These are phyloP conservation scores for Tenebrio molitor DNA, from an alignment of 1,140 invertebrate species.

Conservation along the genomic window DNA sequence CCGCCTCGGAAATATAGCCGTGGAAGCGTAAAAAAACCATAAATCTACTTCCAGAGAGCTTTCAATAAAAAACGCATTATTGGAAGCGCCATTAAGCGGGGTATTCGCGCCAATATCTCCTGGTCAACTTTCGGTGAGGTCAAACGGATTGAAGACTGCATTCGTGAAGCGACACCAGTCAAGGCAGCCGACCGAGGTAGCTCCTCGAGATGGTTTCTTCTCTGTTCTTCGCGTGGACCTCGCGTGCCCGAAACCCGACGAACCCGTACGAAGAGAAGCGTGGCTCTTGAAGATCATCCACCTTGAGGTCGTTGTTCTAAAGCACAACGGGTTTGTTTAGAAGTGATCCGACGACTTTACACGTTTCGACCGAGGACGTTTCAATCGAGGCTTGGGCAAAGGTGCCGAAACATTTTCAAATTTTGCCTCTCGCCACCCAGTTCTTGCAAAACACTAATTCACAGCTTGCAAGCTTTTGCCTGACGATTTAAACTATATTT, in stretches of 20 bases:
- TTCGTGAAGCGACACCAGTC: constrained; percentile 10
- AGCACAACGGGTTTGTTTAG: constrained; percentile 35
- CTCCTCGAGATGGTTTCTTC: constrained; percentile 3
- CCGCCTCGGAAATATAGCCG: constrained; percentile 7
- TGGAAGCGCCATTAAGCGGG: constrained; percentile 10
- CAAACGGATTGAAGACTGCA: constrained; percentile 7
- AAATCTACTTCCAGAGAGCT: constrained; percentile 32
- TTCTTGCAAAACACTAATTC: too few species aligned
- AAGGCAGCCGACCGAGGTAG: constrained; percentile 9
- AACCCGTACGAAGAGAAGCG: neutral
- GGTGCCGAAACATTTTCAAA: neutral
- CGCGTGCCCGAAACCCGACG: constrained; percentile 14
- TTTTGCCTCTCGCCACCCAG: too few species aligned
- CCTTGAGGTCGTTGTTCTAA: constrained; percentile 31
- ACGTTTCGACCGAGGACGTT: neutral
- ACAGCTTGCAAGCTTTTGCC: too few species aligned
- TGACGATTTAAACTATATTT: too few species aligned
- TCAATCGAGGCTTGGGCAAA: neutral
- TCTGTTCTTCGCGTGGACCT: constrained; percentile 27
- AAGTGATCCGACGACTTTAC: constrained; percentile 31
- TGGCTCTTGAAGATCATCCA: constrained; percentile 23
- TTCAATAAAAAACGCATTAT: constrained; percentile 38
- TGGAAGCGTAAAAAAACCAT: constrained; percentile 26
- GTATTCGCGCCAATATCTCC: constrained; percentile 26
- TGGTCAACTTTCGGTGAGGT: constrained; percentile 15